Evolutionary conservation across 2,888 invertebrate genomes (phyloP), one percentile per base, ranked within the genome.

Genomic region (Nephrotoma flavescens): DNA sequence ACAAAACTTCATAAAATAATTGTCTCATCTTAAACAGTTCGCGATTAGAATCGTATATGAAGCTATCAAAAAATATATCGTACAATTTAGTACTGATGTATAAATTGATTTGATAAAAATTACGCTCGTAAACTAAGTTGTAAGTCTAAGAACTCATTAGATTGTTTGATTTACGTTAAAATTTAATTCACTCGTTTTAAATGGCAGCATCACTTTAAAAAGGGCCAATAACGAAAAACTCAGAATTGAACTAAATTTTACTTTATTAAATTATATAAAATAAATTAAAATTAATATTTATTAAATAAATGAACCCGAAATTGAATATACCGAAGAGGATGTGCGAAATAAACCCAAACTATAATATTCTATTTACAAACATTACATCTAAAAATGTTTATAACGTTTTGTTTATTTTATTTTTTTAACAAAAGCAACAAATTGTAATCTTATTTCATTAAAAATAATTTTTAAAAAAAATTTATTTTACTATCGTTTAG

Each of bases 401-500:
- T 71, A 71, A 19, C 19, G 31, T 44, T 71, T 71, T 31, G 31
- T 71, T 71, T 19, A 71, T 31, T 71, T 71, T 31, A 71, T 31
- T 71, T 71, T 31, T 19, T 57, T 15, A 15, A 15, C 52, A 57
- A 57, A 19, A 57, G 19, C 52, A 52, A 57, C 52, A 57, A 15
- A 57, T 15, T 71, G 71, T 31, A 31, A 9, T 71, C 31, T 71
- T 31, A 47, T 71, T 71, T 71, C n/a, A 57, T 57, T 57, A 71
- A 71, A 31, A 31, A 0, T 71, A 9, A 71, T 71, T 71, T 9
- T 31, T 11, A 44, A 9, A 9, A 9, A 57, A 57, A 57, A 57
- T 19, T 12, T 71, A 31, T 71, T 31, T 42, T 44, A 86, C 57
- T 86, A 86, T 86, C 86, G 86, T 86, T 86, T 71, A 71, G 71